Evolutionary conservation across 2,888 invertebrate species (phyloP), one percentile per base, ranked within the genome.

Genomic region (Drosophila nr. fundita): DNA sequence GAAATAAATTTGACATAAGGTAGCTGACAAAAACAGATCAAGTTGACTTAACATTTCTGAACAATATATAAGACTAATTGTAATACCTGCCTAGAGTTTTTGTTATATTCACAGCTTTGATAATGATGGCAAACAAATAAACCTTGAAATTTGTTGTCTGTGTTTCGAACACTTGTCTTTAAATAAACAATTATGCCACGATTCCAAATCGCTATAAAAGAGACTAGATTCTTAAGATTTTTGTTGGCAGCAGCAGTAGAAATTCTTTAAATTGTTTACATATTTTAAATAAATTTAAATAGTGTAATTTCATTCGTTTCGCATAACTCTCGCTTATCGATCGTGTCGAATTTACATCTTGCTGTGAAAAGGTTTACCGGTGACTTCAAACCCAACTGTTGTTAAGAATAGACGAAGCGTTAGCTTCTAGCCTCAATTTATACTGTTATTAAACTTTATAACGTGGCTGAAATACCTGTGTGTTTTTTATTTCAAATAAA

Each of bases 131-230:
- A 59, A n/a, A 38, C 42, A 54, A 34, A 29, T 10, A 7, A 18
- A 70, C 58, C 71, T 72, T 72, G 59, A 73, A n/a, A 50, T 24
- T 6, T 11, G 15, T 21, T n/a, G 18, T 42, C 45, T 54, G 55
- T 38, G 27, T 61, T 65, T 27, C 59, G 68, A 73, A 57, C 73
- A 73, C 55, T 65, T 73, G 73, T 65, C 40, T 15, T 34, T 24
- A 60, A 48, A 13, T 57, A 72, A 64, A 71, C 5, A 70, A 32
- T 4, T 45, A 45, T 18, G 13, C 18, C n/a, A 21, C 27, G n/a
- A 30, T 55, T 60, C 27, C 2, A 73, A 62, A 62, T 74, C 5
- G 27, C 32, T 63, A 74, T 74, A 64, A 63, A 74, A 74, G 30
- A 15, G 11, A 4, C 7, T 5, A 32, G 1, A 30, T 21, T 49